Percentiles rank a stretch among this genome's conserved stretches.
Evolutionary conservation across 2,797 vertebrate species (phyloP).

Genomic region (Taeniopygia guttata): DNA sequence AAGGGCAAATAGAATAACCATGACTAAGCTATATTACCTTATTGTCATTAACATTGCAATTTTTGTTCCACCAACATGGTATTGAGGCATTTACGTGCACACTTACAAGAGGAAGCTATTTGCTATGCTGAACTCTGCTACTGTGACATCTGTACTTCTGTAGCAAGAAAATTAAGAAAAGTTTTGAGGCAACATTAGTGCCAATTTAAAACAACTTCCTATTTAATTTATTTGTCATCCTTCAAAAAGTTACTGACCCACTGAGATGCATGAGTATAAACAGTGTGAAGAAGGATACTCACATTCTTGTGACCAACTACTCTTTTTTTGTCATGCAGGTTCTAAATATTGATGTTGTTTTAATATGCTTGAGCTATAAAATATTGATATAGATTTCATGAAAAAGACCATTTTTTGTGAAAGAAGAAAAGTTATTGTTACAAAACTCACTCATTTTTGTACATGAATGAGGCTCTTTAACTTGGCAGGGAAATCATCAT

Average conservation of each 20-base stretch:
- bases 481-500: neutral
- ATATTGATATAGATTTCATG: neutral
- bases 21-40: neutral
- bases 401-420: neutral
- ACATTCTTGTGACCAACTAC: conserved; percentile 40
- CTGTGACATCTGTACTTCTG: conserved; percentile 45
- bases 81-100: neutral
- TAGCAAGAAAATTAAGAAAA: conserved; percentile 55
- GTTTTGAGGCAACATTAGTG: conserved; percentile 47
- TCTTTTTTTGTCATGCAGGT: conserved; percentile 13
- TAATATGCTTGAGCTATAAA: neutral
- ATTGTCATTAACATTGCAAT: neutral
- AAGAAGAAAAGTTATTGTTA: neutral
- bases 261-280: conserved; percentile 43
- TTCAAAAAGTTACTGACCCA: conserved; percentile 47
- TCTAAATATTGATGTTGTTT: conserved; percentile 46
- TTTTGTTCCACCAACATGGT: neutral
- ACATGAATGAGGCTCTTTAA: neutral
- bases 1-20: neutral
- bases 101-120: neutral
- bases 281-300: conserved; percentile 52
- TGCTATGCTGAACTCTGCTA: neutral
- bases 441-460: neutral
- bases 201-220: conserved; percentile 50
- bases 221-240: conserved; percentile 64